Conservation (phyloP, 2,113 vertebrate genomes). For the Paracanthobrama guichenoti region DNA sequence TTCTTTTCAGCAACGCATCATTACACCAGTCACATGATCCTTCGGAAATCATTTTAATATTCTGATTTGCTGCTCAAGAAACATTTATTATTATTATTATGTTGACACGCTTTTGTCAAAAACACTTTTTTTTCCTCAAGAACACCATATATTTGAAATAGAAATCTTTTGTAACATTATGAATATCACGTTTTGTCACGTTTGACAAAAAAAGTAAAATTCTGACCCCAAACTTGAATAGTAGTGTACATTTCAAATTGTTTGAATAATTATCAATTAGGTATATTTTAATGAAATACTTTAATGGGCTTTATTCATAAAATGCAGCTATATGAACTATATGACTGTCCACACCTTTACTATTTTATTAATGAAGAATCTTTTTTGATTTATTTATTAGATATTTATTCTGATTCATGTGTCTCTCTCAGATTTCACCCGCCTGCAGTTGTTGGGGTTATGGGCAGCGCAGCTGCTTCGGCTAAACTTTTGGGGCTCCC, state of each 20-base stretch:
- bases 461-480: constrained; percentile 88
- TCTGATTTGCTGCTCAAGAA: not conserved
- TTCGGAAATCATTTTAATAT: not conserved
- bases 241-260: not conserved
- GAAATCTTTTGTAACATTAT: not conserved
- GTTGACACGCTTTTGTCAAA: too few relatives aligned
- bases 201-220: too few relatives aligned
- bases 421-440: constrained; percentile 86
- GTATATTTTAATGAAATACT: not conserved
- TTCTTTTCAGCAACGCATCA: not conserved
- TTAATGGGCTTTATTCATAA: not conserved
- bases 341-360: not conserved
- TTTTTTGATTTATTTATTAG: not conserved
- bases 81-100: not conserved
- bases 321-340: not conserved
- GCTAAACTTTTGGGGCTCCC: constrained; percentile 85
- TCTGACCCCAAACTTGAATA: not conserved
- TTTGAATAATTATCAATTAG: not conserved
- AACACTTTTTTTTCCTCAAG: too few relatives aligned
- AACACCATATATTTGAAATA: not conserved
- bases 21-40: not conserved
- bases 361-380: not conserved
- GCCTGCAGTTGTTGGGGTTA: constrained; percentile 87
- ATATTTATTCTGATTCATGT: constrained; percentile 9
- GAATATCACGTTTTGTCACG: not conserved